These are phyloP conservation scores for Synaphobranchus kaupii DNA, from an alignment of 2,797 vertebrate genomes.

Conservation along the genomic window DNA sequence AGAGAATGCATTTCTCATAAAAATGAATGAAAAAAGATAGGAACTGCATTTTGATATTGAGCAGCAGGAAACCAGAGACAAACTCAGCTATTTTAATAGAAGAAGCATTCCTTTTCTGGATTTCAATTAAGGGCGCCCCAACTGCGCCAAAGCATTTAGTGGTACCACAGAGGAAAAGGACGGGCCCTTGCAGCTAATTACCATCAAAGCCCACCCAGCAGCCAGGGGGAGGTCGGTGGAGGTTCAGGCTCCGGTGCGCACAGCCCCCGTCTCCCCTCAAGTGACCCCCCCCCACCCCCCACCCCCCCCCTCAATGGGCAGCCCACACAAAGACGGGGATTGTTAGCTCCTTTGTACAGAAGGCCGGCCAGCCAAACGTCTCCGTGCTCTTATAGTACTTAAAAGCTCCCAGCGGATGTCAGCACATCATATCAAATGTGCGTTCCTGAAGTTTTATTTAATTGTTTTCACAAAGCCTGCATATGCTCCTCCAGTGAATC, in stretches of 20 bases:
- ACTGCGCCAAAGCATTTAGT: neutral
- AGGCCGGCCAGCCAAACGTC: slow-evolving; percentile 10
- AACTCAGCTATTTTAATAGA: slow-evolving; percentile 13
- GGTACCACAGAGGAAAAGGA: slow-evolving; percentile 15
- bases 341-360: slow-evolving; percentile 36
- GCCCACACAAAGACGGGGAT: slow-evolving; percentile 40
- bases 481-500: slow-evolving; percentile 31
- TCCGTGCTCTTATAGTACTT: slow-evolving; percentile 26
- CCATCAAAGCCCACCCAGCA: slow-evolving; percentile 21
- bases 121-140: slow-evolving; percentile 18
- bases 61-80: neutral
- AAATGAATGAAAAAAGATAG: neutral
- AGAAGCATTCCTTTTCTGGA: slow-evolving; percentile 14
- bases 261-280: slow-evolving; percentile 37
- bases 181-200: neutral
- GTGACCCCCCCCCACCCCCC: slow-evolving; percentile 43
- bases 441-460: slow-evolving; percentile 39
- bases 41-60: neutral
- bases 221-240: neutral
- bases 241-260: neutral
- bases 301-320: slow-evolving; percentile 31
- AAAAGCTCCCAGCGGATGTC: slow-evolving; percentile 36
- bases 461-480: slow-evolving; percentile 44
- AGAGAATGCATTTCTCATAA: neutral
- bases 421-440: slow-evolving; percentile 51